Evolutionary conservation across 1,140 invertebrate species (phyloP), one percentile per base, ranked within the genome.

Genomic region (Aphidius ervi): DNA sequence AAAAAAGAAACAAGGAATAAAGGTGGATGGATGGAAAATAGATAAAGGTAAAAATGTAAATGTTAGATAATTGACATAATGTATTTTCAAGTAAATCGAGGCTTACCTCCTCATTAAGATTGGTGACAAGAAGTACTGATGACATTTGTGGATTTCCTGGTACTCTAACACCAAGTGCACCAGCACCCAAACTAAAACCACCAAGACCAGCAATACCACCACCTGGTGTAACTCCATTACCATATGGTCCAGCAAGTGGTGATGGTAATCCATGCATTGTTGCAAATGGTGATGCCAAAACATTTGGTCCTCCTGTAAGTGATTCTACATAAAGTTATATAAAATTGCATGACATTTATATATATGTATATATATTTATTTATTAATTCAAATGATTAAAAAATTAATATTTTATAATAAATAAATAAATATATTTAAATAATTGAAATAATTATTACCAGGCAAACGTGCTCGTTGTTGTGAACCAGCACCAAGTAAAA

Each of bases 91-190:
- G 45, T 40, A 47, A 10, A 46, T 9, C 43, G 45, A 52, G 68
- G 82, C 82, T 82, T 82, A 94, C 93, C 90, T 95, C 92, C 81
- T 95, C 92, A 79, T 94, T 94, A 61, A 95, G 84, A 79, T 94
- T 94, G 77, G 89, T 92, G 68, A 95, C 91, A 46, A 94, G 87
- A 46, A 95, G 82, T 3, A 95, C 93, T 58, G 91, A 93, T 40
- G 90, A 89, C 1, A 86, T 81, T 54, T 81, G 86, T 7, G 90
- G 83, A 31, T 87, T 84, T 39, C 86, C 77, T 65, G 79, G 74
- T 63, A 84, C 77, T 64, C 83, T 74, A 48, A 86, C 84, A 41
- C 80, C 81, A 46, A 84, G 80, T 46, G 83, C 82, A 55, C 79
- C 80, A 23, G 83, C 85, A 3, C 86, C 85, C 52, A 91, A 76